Evolutionary conservation across 2,113 vertebrate genomes (phyloP).

Genomic region (Pachyramphus minor): DNA sequence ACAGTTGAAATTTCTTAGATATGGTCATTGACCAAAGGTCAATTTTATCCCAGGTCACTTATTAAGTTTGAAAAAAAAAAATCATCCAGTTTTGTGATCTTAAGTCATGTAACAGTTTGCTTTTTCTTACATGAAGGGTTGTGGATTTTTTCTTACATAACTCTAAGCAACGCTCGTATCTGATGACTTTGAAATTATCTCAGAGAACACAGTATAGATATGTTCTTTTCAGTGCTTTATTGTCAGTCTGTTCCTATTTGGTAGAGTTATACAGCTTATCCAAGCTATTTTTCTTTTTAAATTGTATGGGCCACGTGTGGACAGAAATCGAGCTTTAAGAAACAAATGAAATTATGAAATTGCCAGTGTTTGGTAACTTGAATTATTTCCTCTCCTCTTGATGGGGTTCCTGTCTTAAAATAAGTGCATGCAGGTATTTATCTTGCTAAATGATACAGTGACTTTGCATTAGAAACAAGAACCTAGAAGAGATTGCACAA

Average conservation of each 20-base stretch:
- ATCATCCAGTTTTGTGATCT: neutral
- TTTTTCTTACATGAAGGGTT: neutral
- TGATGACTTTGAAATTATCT: neutral
- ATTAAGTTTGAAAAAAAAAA: neutral
- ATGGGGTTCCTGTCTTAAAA: neutral
- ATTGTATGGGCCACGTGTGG: neutral
- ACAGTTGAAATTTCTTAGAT: neutral
- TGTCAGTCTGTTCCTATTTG: neutral
- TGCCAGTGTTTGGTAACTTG: neutral
- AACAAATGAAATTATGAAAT: neutral
- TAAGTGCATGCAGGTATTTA: neutral
- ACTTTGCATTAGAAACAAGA: neutral
- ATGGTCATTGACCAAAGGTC: neutral
- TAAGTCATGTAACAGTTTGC: neutral
- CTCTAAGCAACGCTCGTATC: neutral
- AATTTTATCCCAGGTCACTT: neutral
- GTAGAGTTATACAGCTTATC: neutral
- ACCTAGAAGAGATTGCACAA: neutral
- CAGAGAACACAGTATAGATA: neutral
- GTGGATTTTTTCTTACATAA: neutral
- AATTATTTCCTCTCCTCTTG: neutral
- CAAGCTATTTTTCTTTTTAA: neutral
- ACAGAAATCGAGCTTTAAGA: neutral
- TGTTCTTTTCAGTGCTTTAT: neutral
- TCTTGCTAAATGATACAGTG: neutral